Evolutionary conservation across 1,140 invertebrate species (phyloP).

Genomic region (Bilobella aurantiaca): DNA sequence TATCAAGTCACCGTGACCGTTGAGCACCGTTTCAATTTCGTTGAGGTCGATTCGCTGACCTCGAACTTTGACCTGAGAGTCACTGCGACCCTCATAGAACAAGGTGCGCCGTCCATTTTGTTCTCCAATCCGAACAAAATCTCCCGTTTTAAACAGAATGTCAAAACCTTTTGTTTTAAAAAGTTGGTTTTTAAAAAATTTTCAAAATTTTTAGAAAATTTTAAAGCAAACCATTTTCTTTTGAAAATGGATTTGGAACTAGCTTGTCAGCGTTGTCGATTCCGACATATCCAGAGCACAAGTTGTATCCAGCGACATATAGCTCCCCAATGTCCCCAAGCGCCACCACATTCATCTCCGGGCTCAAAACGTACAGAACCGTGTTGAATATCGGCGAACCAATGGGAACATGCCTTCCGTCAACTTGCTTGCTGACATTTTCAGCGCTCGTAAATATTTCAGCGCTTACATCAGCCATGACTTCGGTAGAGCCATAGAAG

Average conservation of each 20-base stretch:
- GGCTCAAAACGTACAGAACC: background rate
- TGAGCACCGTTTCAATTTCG: constrained; percentile 60
- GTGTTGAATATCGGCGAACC: constrained; percentile 43
- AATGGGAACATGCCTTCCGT: constrained; percentile 59
- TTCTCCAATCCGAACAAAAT: constrained; percentile 63
- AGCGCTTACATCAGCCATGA: constrained; percentile 71
- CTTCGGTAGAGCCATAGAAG: constrained; percentile 81
- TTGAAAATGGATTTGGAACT: constrained; percentile 56
- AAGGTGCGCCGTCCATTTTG: constrained; percentile 39
- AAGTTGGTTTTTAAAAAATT: too few relatives aligned
- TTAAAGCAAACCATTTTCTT: constrained; percentile 57
- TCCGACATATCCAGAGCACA: constrained; percentile 69
- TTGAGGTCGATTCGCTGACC: constrained; percentile 73
- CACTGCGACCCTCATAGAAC: constrained; percentile 64
- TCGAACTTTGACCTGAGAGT: constrained; percentile 75
- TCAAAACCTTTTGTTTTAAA: constrained; percentile 27
- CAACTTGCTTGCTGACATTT: constrained; percentile 49
- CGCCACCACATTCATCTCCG: background rate
- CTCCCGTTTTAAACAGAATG: constrained; percentile 64
- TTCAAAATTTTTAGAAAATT: too few relatives aligned
- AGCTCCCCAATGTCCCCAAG: constrained; percentile 60
- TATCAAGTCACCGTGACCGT: constrained; percentile 47
- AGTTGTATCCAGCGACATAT: constrained; percentile 62
- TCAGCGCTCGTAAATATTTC: constrained; percentile 43
- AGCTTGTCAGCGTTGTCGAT: constrained; percentile 60